These are phyloP conservation scores for Drosophila siamana DNA, from an alignment of 2,888 invertebrate genomes.

Conservation along the genomic window DNA sequence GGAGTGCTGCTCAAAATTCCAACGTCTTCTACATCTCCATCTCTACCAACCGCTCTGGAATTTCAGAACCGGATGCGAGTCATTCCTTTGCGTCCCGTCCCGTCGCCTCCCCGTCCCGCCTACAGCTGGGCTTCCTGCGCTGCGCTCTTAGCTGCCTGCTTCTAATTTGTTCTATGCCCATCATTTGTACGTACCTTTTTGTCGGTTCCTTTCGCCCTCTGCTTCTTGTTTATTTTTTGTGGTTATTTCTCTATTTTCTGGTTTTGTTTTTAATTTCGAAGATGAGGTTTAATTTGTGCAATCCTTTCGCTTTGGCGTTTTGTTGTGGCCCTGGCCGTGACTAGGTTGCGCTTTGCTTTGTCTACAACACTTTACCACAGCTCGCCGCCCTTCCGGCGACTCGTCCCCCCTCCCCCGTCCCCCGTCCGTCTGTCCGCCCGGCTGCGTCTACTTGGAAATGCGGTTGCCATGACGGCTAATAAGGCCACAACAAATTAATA, in stretches of 20 bases:
- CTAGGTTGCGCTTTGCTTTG: constrained; percentile 1
- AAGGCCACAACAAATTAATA: constrained; percentile 49
- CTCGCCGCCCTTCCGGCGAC: constrained; percentile 40
- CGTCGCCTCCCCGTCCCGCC: no score
- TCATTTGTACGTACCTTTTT: constrained; percentile 68
- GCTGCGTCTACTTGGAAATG: constrained; percentile 39
- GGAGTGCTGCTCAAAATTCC: constrained; percentile 66
- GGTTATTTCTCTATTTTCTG: constrained; percentile 5
- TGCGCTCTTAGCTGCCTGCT: constrained; percentile 31
- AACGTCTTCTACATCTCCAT: constrained; percentile 23
- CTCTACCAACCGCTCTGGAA: constrained; percentile 54
- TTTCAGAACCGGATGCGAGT: constrained; percentile 79
- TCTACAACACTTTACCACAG: constrained; percentile 2
- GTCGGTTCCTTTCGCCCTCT: neutral
- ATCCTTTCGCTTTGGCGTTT: constrained; percentile 38
- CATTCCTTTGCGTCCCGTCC: constrained; percentile 34
- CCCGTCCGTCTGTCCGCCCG: neutral
- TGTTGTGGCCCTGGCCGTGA: constrained; percentile 42
- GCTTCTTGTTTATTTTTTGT: constrained; percentile 13
- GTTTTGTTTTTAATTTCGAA: constrained; percentile 14
- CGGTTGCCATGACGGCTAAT: constrained; percentile 55
- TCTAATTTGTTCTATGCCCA: constrained; percentile 74
- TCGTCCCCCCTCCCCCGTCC: neutral
- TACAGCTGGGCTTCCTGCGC: constrained; percentile 14
- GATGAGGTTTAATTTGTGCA: constrained; percentile 52